phyloP scores from a whole-genome alignment of 2,888 invertebrate species.

The Himalopsyche japonica region DNA sequence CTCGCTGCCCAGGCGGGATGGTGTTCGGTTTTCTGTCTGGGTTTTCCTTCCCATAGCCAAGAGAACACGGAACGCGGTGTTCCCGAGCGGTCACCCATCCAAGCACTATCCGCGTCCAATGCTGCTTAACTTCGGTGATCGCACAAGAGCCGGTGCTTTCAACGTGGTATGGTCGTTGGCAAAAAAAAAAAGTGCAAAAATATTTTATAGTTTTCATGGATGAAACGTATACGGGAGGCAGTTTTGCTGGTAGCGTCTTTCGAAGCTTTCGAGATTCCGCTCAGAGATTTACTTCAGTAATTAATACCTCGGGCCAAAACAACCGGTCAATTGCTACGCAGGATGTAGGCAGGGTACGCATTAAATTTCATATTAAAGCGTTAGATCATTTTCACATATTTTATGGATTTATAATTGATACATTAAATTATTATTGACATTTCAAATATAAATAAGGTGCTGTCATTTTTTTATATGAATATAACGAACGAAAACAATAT shows the following conservation, averaged over 20 bases:
- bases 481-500: too few relatives aligned
- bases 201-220: neutral
- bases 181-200: too few relatives aligned
- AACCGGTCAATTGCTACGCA: slow-evolving; percentile 17
- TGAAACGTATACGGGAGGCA: neutral
- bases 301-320: slow-evolving; percentile 39
- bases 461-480: neutral
- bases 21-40: too few relatives aligned
- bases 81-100: too few relatives aligned
- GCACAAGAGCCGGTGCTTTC: too few relatives aligned
- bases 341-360: slow-evolving; percentile 9
- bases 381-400: neutral
- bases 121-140: too few relatives aligned
- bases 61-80: too few relatives aligned
- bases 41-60: too few relatives aligned
- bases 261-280: slow-evolving; percentile 27
- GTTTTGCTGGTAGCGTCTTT: neutral
- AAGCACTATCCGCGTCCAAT: too few relatives aligned
- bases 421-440: neutral
- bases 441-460: neutral
- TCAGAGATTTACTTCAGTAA: slow-evolving; percentile 38
- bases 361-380: neutral
- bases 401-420: neutral
- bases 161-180: too few relatives aligned
- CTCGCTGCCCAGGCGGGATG: too few relatives aligned